Percentiles rank a stretch among this genome's conserved stretches.
Evolutionary conservation across 2,888 invertebrate genomes (phyloP).

Genomic region (Uloborus plumipes): DNA sequence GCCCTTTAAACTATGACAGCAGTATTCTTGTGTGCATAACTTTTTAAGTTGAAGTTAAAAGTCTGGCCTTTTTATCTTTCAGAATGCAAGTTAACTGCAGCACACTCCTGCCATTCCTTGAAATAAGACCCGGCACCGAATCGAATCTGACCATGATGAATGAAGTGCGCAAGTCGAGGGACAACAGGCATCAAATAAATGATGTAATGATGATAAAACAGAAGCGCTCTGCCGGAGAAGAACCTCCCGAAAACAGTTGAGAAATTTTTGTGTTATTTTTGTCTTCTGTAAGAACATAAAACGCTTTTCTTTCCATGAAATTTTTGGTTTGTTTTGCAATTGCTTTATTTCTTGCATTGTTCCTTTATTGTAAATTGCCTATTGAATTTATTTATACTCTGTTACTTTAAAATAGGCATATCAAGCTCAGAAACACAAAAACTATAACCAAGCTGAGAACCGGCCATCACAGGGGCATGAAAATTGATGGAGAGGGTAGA

Average conservation of each 20-base stretch:
- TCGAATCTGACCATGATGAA: conserved; percentile 39
- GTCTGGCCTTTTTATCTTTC: neutral
- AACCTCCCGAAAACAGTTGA: conserved; percentile 9
- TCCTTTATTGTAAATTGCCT: too few species aligned
- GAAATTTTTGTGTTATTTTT: too few species aligned
- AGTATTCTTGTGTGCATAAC: too few species aligned
- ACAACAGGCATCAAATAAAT: conserved; percentile 13
- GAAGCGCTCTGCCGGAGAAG: conserved; percentile 33
- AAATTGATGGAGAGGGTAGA: too few species aligned
- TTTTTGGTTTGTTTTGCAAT: neutral
- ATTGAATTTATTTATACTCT: too few species aligned
- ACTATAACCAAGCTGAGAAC: too few species aligned
- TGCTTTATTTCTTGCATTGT: neutral
- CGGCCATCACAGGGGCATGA: too few species aligned
- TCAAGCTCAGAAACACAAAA: too few species aligned
- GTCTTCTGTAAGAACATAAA: too few species aligned
- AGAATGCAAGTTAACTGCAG: conserved; percentile 62
- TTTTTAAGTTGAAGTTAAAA: too few species aligned
- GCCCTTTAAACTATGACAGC: too few species aligned
- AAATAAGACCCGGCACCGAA: conserved; percentile 31
- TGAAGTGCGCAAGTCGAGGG: conserved; percentile 30
- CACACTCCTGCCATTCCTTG: conserved; percentile 38
- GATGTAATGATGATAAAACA: conserved; percentile 54
- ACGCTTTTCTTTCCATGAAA: neutral
- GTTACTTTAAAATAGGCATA: too few species aligned